These are phyloP conservation scores for Anoura caudifer DNA, from an alignment of 2,113 vertebrate genomes.

Conservation along the genomic window DNA sequence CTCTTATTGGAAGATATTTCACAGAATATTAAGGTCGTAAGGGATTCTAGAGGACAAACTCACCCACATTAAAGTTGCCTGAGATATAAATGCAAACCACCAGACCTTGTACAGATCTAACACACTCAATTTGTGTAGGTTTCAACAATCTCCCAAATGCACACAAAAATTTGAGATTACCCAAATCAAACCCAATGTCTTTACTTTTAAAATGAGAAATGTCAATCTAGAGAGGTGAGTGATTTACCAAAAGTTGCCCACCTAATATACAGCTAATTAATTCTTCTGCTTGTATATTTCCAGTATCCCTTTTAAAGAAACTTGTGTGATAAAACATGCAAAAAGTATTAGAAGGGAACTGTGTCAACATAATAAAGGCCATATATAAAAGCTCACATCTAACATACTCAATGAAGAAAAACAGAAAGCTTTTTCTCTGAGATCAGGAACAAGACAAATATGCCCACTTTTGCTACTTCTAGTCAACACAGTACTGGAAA, in stretches of 20 bases:
- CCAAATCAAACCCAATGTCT: neutral
- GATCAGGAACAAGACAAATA: neutral
- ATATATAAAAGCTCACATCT: neutral
- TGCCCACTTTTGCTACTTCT: neutral
- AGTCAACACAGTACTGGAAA: neutral
- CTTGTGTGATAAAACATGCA: neutral
- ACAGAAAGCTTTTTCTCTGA: neutral
- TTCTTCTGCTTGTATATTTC: neutral
- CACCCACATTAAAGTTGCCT: neutral
- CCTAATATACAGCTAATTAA: neutral
- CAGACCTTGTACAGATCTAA: neutral
- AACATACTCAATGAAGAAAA: neutral
- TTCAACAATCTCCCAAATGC: neutral
- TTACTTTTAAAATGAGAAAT: conserved; percentile 19
- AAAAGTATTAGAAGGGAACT: neutral
- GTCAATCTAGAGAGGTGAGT: neutral
- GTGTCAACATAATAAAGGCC: neutral
- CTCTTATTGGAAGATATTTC: neutral
- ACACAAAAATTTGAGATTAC: neutral
- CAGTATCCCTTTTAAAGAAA: neutral
- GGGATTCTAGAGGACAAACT: neutral
- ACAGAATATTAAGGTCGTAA: neutral
- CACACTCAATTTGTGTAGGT: neutral
- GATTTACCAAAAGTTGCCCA: neutral
- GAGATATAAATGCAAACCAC: neutral